Base-by-base conservation (phyloP, 64 coral and sea anemone genomes). In the Dendronephthya gigantea region DNA sequence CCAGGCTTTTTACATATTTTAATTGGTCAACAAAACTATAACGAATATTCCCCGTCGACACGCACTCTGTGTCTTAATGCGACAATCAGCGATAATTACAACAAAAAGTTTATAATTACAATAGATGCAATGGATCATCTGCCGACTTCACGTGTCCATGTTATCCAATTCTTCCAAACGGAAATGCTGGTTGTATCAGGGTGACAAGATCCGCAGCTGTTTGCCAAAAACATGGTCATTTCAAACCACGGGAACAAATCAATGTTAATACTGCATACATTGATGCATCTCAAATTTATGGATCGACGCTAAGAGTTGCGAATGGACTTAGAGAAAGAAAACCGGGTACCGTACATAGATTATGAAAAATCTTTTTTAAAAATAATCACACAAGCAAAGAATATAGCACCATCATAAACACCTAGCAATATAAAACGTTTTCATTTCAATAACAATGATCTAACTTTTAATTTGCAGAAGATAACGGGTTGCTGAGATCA, bases 241-340 rank as follows among this genome's bases (percentile, higher is more conserved):
- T 27, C 55, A 62, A 62, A 62, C 19, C 36, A 79, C 72, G 72
- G 36, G 72, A 79, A 79, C 72, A 79, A 33, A 34, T 79, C 72
- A 79, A 79, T 35, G 72, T 39, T 16, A 79, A 79, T 17, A 79
- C 72, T 8, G 72, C 32, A 28, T 35, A 36, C 22, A 4, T 79
- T 35, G 72, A 79, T 35, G 72, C 72, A 79, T 79, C 72, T 79
- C 72, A 79, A 19, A 33, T 79, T 34, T 79, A 79, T 39, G 72
- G 72, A 16, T 79, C 72, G 30, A 34, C 31, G 13, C 13, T 35
- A 33, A 35, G 30, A 79, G 31, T 79, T 19, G 72, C 72, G 0
- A 19, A 79, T 34, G 15, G 27, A 36, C 36, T 79, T 16, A 34
- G 72, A 79, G 72, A 39, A 79, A 79, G 15, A 79, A 12, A 35